phyloP scores from a whole-genome alignment of 2,113 vertebrate genomes.

The Chlamydotis undulata region DNA sequence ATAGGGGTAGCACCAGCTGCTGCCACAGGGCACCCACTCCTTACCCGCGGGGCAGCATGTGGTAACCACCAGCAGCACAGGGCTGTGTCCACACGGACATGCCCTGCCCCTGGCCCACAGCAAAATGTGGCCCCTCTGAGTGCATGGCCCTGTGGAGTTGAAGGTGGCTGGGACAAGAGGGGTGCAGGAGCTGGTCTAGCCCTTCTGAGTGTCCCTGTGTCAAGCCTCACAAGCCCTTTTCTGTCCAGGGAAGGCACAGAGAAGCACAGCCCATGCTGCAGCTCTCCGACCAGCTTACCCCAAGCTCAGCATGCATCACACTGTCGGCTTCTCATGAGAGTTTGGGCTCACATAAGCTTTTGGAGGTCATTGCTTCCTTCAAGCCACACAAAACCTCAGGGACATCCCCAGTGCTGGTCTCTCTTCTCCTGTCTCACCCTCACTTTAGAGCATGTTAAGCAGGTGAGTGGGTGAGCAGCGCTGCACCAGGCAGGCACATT shows the following conservation, averaged over 20 bases:
- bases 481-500: background rate
- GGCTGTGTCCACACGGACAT: background rate
- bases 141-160: accelerated
- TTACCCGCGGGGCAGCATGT: background rate
- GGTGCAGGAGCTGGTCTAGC: background rate
- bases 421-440: accelerated
- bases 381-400: background rate
- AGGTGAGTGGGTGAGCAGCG: accelerated
- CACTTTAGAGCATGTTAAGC: accelerated
- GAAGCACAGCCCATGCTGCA: background rate
- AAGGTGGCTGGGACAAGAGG: background rate
- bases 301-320: background rate
- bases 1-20: background rate
- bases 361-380: background rate
- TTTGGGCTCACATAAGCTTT: background rate
- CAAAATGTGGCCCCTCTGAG: background rate
- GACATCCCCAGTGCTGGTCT: too few species aligned
- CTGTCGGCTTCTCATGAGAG: background rate
- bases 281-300: background rate
- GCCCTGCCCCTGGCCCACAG: too few species aligned
- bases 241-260: background rate
- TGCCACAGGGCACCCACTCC: background rate
- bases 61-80: background rate
- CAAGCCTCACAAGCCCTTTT: background rate
- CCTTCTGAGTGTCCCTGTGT: background rate